These are phyloP conservation scores for Brachyhypopomus occidentalis DNA, from an alignment of 2,113 vertebrate species.

Conservation along the genomic window DNA sequence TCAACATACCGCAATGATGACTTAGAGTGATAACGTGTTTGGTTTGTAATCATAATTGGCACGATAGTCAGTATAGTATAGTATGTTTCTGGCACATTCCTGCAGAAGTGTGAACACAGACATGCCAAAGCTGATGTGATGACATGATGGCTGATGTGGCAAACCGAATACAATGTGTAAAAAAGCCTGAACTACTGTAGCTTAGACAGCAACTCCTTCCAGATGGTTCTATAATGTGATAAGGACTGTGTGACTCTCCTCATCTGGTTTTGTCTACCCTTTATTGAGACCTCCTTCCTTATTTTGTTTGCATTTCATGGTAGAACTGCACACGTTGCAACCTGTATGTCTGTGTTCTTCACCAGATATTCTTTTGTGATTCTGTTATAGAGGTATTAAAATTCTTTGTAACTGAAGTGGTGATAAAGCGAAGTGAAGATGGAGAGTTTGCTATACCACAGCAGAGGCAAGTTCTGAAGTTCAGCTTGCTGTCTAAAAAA, in stretches of 20 bases:
- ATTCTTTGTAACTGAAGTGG: constrained; percentile 88
- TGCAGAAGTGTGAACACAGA: too few relatives aligned
- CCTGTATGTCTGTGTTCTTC: background rate
- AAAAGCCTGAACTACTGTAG: too few relatives aligned
- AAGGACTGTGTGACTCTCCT: background rate
- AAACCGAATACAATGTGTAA: too few relatives aligned
- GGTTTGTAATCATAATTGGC: too few relatives aligned
- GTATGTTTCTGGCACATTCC: too few relatives aligned
- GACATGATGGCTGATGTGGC: too few relatives aligned
- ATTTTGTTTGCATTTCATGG: background rate
- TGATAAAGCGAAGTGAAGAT: constrained; percentile 72
- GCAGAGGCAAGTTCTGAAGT: constrained; percentile 61
- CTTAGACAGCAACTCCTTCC: background rate
- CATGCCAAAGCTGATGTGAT: too few relatives aligned
- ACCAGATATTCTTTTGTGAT: constrained; percentile 4
- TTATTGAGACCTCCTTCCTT: background rate
- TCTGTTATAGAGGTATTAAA: constrained; percentile 80
- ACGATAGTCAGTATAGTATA: too few relatives aligned
- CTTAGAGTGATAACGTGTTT: too few relatives aligned
- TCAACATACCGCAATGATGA: too few relatives aligned
- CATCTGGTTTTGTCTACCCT: background rate
- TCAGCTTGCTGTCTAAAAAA: background rate
- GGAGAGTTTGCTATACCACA: constrained; percentile 61
- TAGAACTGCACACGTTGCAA: background rate
- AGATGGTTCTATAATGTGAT: background rate